These are phyloP conservation scores for Cinclus mexicanus DNA, from an alignment of 2,113 vertebrate genomes.

Conservation along the genomic window DNA sequence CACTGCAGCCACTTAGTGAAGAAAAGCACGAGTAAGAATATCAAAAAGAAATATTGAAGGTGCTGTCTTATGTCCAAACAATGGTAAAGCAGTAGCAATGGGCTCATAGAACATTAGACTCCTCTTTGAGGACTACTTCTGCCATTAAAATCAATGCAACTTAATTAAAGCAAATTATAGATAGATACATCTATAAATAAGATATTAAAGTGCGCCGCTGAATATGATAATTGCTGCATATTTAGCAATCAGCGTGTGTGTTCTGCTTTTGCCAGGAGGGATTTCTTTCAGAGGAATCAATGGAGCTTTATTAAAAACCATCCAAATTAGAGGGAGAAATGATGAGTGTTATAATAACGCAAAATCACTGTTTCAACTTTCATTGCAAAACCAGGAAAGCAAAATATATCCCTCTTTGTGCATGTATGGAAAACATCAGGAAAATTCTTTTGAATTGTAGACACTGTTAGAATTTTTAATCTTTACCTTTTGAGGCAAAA, in stretches of 20 bases:
- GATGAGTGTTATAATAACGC: slow-evolving; percentile 86
- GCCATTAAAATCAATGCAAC: slow-evolving; percentile 88
- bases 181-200: slow-evolving; percentile 88
- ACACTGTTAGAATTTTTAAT: slow-evolving; percentile 75
- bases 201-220: slow-evolving; percentile 85
- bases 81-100: slow-evolving; percentile 25
- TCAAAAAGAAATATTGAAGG: slow-evolving; percentile 20
- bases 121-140: slow-evolving; percentile 72
- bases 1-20: neutral
- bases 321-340: slow-evolving; percentile 88
- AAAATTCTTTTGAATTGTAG: slow-evolving; percentile 62
- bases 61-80: slow-evolving; percentile 22
- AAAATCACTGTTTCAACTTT: slow-evolving; percentile 86
- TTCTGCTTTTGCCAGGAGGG: slow-evolving; percentile 84
- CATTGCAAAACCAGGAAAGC: slow-evolving; percentile 75
- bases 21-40: neutral
- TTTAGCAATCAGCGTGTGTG: slow-evolving; percentile 85
- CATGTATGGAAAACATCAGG: slow-evolving; percentile 75
- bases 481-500: slow-evolving; percentile 65
- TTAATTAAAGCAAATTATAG: slow-evolving; percentile 91
- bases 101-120: slow-evolving; percentile 61
- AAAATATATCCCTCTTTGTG: slow-evolving; percentile 76
- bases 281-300: slow-evolving; percentile 85
- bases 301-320: slow-evolving; percentile 87
- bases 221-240: slow-evolving; percentile 86